phyloP scores from a whole-genome alignment of 2,113 vertebrate species.

The Phaetusa simplex region DNA sequence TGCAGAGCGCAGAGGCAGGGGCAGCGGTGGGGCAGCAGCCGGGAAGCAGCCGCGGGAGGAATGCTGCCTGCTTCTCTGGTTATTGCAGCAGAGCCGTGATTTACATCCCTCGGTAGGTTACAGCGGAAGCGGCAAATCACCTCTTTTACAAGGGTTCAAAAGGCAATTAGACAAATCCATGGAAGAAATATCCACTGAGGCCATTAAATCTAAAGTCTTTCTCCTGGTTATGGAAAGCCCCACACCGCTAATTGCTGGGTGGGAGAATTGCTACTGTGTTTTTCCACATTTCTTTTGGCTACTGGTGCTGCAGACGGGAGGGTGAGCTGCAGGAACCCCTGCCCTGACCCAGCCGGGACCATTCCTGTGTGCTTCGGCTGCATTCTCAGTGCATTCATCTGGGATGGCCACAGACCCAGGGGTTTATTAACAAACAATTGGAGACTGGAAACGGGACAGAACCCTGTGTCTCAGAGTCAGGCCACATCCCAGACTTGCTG shows the following conservation, averaged over 20 bases:
- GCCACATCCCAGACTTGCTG: background rate
- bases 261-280: background rate
- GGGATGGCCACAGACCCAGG: background rate
- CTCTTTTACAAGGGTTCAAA: background rate
- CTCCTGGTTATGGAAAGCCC: background rate
- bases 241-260: background rate
- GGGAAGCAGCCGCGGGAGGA: background rate
- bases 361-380: background rate
- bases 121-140: slow-evolving; percentile 18
- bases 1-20: background rate
- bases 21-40: background rate
- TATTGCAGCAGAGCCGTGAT: background rate
- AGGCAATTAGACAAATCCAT: background rate
- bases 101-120: background rate
- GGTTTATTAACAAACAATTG: background rate
- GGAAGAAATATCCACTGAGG: background rate
- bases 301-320: rapidly evolving
- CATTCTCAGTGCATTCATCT: background rate
- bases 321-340: background rate
- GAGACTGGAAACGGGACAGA: background rate
- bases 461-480: background rate
- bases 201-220: background rate
- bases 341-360: background rate
- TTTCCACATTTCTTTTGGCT: background rate
- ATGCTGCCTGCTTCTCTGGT: background rate